Evolutionary conservation across 2,113 vertebrate genomes (phyloP).

Genomic region (Mustela nigripes): DNA sequence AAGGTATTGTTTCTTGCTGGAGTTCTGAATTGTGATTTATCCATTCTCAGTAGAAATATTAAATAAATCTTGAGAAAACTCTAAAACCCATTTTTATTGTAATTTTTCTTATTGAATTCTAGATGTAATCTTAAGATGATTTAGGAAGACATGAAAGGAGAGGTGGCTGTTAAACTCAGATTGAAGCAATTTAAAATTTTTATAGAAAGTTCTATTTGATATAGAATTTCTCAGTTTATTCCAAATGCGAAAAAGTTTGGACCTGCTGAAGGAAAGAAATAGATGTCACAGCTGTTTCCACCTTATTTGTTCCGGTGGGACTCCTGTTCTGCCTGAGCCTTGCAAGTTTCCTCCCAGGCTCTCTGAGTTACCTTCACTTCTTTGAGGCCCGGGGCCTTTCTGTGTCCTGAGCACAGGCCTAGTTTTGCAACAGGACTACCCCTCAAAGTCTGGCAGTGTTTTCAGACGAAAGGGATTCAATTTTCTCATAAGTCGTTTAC

Average conservation of each 20-base stretch:
- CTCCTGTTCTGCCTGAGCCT: neutral
- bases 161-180: neutral
- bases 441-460: neutral
- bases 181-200: conserved; percentile 1
- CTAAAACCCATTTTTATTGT: conserved; percentile 61
- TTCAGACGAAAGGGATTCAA: neutral
- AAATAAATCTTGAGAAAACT: conserved; percentile 53
- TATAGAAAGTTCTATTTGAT: neutral
- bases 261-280: conserved; percentile 1
- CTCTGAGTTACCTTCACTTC: neutral
- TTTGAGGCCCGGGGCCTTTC: neutral
- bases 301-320: neutral
- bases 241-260: neutral
- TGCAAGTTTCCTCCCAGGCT: neutral
- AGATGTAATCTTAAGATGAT: conserved; percentile 54
- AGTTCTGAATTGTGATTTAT: conserved; percentile 41
- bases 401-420: neutral
- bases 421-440: too few relatives aligned
- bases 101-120: conserved; percentile 68
- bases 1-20: conserved; percentile 46
- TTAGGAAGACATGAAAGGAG: conserved; percentile 14
- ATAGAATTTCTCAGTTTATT: conserved; percentile 1
- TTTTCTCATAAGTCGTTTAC: neutral
- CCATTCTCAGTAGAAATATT: conserved; percentile 43
- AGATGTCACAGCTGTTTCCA: neutral